Percentiles rank a stretch among this genome's conserved stretches.
Evolutionary conservation across 2,113 vertebrate genomes (phyloP).

Genomic region (Herpetotheres cachinnans): DNA sequence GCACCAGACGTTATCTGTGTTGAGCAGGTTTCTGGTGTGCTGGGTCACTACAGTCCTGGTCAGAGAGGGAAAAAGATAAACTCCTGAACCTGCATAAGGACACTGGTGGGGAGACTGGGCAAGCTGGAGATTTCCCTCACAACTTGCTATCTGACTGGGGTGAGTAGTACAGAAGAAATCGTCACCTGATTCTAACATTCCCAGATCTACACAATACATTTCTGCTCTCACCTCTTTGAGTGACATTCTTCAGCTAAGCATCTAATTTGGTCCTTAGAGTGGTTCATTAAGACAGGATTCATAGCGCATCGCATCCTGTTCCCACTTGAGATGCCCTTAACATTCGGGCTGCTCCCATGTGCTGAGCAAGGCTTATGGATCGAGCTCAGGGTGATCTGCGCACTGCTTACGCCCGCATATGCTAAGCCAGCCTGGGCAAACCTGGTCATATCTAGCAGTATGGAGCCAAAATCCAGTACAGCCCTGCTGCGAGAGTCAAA

Average conservation of each 20-base stretch:
- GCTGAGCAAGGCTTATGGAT: neutral
- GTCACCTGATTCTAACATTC: neutral
- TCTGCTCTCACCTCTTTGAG: neutral
- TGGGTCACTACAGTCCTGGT: neutral
- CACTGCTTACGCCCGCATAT: fast-evolving
- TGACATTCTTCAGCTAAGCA: neutral
- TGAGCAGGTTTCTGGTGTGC: neutral
- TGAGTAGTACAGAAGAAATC: neutral
- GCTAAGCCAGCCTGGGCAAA: neutral
- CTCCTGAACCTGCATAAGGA: neutral
- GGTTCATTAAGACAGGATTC: neutral
- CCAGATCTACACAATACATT: neutral
- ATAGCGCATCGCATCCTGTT: neutral
- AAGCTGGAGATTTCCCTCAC: neutral
- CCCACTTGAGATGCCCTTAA: neutral
- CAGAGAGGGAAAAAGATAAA: neutral
- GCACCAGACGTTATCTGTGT: neutral
- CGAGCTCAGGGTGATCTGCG: neutral
- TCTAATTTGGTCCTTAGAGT: neutral
- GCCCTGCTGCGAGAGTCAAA: neutral
- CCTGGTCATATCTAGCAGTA: fast-evolving
- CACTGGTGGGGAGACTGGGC: neutral
- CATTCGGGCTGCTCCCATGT: neutral
- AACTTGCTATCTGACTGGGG: neutral
- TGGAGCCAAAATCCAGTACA: neutral